Conservation (phyloP, 1,140 invertebrate species). For the Paraescarpia echinospica region DNA sequence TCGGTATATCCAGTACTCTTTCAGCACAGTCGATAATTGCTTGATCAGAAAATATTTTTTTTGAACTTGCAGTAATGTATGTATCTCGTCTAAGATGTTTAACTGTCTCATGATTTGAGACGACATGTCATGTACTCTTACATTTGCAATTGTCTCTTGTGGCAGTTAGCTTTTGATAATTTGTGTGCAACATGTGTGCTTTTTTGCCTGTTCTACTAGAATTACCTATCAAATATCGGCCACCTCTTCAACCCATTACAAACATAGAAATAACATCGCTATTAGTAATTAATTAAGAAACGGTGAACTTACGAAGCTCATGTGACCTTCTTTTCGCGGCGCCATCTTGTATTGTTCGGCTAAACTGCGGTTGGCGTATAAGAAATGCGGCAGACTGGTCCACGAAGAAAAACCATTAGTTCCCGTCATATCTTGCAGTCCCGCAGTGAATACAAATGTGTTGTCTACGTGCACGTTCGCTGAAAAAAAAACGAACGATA, state of each 20-base stretch:
- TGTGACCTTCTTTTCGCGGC: background rate
- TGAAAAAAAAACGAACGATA: background rate
- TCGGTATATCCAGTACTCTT: no score
- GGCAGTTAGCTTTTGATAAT: no score
- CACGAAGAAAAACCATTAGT: conserved; percentile 12
- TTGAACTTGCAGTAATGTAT: no score
- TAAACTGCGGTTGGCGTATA: conserved; percentile 13
- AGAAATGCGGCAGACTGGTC: conserved; percentile 19
- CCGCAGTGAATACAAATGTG: conserved; percentile 12
- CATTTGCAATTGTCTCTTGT: no score
- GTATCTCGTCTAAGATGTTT: no score
- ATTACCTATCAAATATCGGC: background rate
- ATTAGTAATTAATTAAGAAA: background rate
- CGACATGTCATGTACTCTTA: no score
- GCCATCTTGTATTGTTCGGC: conserved; percentile 15
- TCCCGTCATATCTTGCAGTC: conserved; percentile 24
- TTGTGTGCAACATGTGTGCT: background rate
- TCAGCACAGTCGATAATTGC: no score
- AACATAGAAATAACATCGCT: background rate
- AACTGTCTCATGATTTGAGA: no score
- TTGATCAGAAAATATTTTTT: no score
- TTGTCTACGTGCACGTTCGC: conserved; percentile 13
- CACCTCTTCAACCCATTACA: background rate
- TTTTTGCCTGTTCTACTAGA: background rate
- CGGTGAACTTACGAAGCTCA: conserved; percentile 12